These are phyloP conservation scores for Drosophila bifasciata DNA, from an alignment of 1,140 invertebrate species.

Conservation along the genomic window DNA sequence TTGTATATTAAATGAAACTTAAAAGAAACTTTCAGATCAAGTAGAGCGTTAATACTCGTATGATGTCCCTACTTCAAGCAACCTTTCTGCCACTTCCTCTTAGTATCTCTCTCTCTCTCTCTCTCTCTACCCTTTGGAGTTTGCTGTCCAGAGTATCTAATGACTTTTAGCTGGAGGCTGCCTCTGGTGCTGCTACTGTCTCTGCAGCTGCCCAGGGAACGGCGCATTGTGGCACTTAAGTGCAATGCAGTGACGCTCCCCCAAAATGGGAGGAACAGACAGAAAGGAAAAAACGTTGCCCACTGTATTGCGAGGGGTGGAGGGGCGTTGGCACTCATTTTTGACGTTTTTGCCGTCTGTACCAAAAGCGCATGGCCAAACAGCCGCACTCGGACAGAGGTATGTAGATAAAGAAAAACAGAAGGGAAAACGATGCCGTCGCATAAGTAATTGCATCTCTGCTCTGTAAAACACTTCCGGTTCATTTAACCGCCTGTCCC, in stretches of 20 bases:
- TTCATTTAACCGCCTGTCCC: constrained; percentile 63
- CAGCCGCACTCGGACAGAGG: not conserved
- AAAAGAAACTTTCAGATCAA: not conserved
- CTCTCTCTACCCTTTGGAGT: not conserved
- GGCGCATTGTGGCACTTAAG: constrained; percentile 70
- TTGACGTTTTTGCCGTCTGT: constrained; percentile 58
- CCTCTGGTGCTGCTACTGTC: constrained; percentile 36
- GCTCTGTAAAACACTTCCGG: constrained; percentile 72
- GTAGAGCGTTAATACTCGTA: constrained; percentile 25
- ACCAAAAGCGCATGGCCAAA: constrained; percentile 47
- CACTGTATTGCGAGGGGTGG: constrained; percentile 2
- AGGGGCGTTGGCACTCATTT: constrained; percentile 41
- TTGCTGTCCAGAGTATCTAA: constrained; percentile 61
- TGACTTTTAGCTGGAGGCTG: constrained; percentile 74
- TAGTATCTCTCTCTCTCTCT: constrained; percentile 3
- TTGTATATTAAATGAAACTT: not conserved
- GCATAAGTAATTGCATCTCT: constrained; percentile 66
- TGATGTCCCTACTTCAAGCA: constrained; percentile 6
- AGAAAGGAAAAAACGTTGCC: constrained; percentile 9
- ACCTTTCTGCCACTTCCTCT: constrained; percentile 1
- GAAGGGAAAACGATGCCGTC: not conserved
- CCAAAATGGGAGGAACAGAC: constrained; percentile 28
- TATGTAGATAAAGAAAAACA: not conserved
- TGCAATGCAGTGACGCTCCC: constrained; percentile 53
- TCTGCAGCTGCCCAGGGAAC: constrained; percentile 59